Base-by-base conservation (phyloP, 2,888 invertebrate species). In the Metalampra italica region DNA sequence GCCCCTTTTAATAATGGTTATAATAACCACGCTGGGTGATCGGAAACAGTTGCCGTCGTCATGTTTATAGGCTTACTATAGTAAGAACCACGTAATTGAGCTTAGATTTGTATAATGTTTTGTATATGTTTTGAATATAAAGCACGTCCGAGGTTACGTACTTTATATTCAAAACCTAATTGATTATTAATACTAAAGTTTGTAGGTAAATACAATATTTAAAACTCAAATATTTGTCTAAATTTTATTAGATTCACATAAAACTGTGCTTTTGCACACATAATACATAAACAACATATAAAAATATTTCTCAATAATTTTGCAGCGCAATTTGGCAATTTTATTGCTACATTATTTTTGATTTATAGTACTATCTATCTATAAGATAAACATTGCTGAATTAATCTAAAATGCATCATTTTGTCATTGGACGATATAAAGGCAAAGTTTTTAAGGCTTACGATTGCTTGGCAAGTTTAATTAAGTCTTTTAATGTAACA, bases 401-500 rank as follows among this genome's bases (percentile, higher is more conserved):
- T 14, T 39, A 14, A 4, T 22, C 34, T 12, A 37, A 45, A 12
- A 37, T n/a, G n/a, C n/a, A n/a, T 22, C 37, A 37, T 14, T 29
- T 56, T 57, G 39, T 63, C 61, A 61, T 52, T 70, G 67, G 71
- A 72, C 66, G 67, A 46, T 61, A 52, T 44, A 47, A 53, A 65
- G 64, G 58, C 60, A 65, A 62, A 56, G 59, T 59, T 36, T 36
- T 32, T 32, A 11, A 32, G 8, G 11, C 11, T 63, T 62, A 69
- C 57, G 64, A 60, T 68, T 71, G 68, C 75, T 74, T 71, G 75
- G 75, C 75, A 75, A 75, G 75, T 75, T 62, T 55, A 54, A 7
- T 39, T 46, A 66, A 71, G 71, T 69, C 71, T 75, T 62, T 63
- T 49, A 50, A 50, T 53, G 53, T 30, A 53, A 22, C 22, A 22